Evolutionary conservation across 2,888 invertebrate species (phyloP), one percentile per base, ranked within the genome.

Genomic region (Penaeus monodon): DNA sequence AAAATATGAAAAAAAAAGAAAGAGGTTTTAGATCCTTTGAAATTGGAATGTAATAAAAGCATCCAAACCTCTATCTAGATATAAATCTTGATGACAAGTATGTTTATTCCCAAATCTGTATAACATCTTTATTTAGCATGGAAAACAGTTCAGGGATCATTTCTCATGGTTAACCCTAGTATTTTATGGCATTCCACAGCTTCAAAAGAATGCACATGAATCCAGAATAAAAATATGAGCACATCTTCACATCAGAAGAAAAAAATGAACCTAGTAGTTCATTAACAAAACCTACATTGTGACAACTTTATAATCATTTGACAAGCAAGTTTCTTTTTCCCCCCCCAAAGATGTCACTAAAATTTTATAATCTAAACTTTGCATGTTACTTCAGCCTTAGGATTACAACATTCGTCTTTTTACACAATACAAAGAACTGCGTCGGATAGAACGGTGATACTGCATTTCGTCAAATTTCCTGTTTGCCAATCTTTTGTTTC

Each of bases 161-260:
- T 68, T 24, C 81, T 65, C 44, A 66, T 27, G 66, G 79, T 79
- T 33, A 63, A 79, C 57, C 65, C 33, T 80, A 80, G 64, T 29
- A 17, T 38, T 80, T 80, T 33, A 80, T 66, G 66, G 49, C 38
- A 80, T 80, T 80, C 80, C 80, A 80, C 80, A 29, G 66, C 64
- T 65, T n/a, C 33, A 80, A 80, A 66, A 80, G 64, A 29, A 65
- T 33, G 64, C 33, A 65, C 65, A 38, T 24, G 17, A 80, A 80
- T 80, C 33, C 66, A 33, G 33, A 80, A 80, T 80, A 17, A n/a
- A n/a, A 80, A 65, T 80, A 80, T 80, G 2, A 80, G 65, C 33
- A 33, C 33, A 80, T 38, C 63, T 63, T 29, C 44, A 76, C 44
- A 44, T 24, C 76, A 49, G 76, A n/a, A 76, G 76, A 73, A 76